These are phyloP conservation scores for Betta splendens DNA, from an alignment of 2,797 vertebrate genomes.

Conservation along the genomic window DNA sequence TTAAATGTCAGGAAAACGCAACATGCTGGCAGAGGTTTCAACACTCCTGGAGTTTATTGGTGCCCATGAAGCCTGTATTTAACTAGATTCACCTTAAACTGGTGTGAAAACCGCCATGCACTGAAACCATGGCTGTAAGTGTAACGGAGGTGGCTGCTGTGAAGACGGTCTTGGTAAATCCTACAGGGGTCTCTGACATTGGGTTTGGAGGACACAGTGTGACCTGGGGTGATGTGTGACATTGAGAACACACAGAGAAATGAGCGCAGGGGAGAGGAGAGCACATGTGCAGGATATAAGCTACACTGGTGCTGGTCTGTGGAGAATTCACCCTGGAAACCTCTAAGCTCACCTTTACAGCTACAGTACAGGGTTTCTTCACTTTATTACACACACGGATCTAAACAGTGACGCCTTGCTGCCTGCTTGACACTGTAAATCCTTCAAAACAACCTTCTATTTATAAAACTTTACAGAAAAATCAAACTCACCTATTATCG, in stretches of 20 bases:
- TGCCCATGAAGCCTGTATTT: constrained; percentile 4
- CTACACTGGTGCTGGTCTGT: constrained; percentile 40
- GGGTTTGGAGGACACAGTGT: constrained; percentile 55
- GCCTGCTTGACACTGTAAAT: background rate
- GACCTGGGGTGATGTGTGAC: constrained; percentile 66
- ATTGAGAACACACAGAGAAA: constrained; percentile 48
- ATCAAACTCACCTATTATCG: constrained; percentile 51
- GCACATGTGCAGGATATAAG: constrained; percentile 58
- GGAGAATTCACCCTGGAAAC: constrained; percentile 49
- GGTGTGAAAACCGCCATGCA: constrained; percentile 22
- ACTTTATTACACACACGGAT: constrained; percentile 15
- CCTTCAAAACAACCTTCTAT: background rate
- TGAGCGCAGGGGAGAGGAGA: constrained; percentile 40
- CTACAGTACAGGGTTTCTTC: constrained; percentile 40
- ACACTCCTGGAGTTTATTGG: constrained; percentile 4
- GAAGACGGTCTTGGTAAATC: constrained; percentile 18
- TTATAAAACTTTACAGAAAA: constrained; percentile 21
- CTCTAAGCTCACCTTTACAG: constrained; percentile 62
- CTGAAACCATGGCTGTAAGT: constrained; percentile 40
- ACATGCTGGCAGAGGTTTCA: constrained; percentile 1
- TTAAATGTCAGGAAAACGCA: background rate
- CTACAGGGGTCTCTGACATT: constrained; percentile 54
- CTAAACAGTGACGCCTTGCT: constrained; percentile 6
- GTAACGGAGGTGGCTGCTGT: constrained; percentile 19
- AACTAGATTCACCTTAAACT: constrained; percentile 31